These are phyloP conservation scores for Pyrrhosoma nymphula DNA, from an alignment of 2,888 invertebrate genomes.

Conservation along the genomic window DNA sequence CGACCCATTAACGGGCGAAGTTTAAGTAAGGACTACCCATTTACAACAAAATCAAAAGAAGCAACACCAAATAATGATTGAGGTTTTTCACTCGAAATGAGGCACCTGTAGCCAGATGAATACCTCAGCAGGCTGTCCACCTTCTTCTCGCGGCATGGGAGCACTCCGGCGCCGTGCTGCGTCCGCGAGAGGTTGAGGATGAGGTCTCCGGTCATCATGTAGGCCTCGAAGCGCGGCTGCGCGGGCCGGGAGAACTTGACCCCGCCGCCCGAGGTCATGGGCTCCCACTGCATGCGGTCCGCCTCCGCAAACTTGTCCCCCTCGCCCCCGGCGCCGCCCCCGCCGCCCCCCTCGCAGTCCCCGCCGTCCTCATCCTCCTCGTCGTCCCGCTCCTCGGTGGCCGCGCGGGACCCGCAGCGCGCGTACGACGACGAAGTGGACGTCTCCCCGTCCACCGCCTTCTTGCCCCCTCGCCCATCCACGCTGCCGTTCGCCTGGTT, in stretches of 20 bases:
- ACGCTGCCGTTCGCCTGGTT: slow-evolving; percentile 81
- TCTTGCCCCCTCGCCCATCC: slow-evolving; percentile 78
- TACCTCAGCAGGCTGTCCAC: slow-evolving; percentile 77
- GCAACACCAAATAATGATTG: too few species aligned
- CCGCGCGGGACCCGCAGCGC: background rate
- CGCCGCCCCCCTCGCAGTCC: background rate
- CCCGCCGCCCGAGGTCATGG: slow-evolving; percentile 75
- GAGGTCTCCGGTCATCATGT: slow-evolving; percentile 98
- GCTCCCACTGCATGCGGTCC: slow-evolving; percentile 80
- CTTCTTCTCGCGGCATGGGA: slow-evolving; percentile 83
- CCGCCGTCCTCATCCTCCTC: background rate
- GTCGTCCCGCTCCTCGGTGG: background rate
- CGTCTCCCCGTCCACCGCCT: slow-evolving; percentile 78
- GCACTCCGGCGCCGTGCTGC: slow-evolving; percentile 82
- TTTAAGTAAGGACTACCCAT: too few species aligned
- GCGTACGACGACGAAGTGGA: slow-evolving; percentile 76
- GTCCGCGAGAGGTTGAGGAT: slow-evolving; percentile 94
- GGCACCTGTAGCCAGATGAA: slow-evolving; percentile 65
- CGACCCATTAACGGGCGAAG: too few species aligned
- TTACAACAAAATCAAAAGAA: too few species aligned
- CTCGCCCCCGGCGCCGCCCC: background rate
- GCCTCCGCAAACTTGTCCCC: slow-evolving; percentile 68
- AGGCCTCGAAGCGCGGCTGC: slow-evolving; percentile 89
- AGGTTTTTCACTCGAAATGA: too few species aligned
- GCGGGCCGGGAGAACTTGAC: slow-evolving; percentile 76